A percentile compares a stretch with the other conserved stretches of the same genome.
These are phyloP conservation scores for Dioctria rufipes DNA, from an alignment of 2,888 invertebrate species.

Conservation along the genomic window DNA sequence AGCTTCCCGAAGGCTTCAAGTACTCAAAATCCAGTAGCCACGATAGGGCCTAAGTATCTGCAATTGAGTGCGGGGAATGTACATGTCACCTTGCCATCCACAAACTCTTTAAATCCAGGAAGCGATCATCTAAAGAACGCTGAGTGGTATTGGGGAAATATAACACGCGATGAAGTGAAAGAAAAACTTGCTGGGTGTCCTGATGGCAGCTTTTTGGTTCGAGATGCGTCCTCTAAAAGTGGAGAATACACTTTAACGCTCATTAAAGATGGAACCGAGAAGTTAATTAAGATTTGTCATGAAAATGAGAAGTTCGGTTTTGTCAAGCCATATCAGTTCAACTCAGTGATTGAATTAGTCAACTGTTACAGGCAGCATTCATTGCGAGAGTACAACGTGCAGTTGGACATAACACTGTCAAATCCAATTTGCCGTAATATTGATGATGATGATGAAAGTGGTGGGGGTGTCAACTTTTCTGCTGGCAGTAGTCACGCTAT, in stretches of 20 bases:
- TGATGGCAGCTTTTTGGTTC: constrained; percentile 96
- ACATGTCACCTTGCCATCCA: constrained; percentile 23
- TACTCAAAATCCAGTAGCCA: constrained; percentile 19
- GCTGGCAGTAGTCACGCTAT: constrained; percentile 17
- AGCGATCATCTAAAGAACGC: constrained; percentile 63
- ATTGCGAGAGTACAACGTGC: constrained; percentile 92
- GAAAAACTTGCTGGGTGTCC: constrained; percentile 91
- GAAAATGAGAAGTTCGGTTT: constrained; percentile 95
- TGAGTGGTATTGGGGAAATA: constrained; percentile 98
- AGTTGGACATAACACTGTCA: constrained; percentile 90
- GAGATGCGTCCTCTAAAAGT: constrained; percentile 94
- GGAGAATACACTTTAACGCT: constrained; percentile 97
- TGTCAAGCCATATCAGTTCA: constrained; percentile 86
- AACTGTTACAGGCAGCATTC: constrained; percentile 89
- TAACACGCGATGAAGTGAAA: constrained; percentile 93
- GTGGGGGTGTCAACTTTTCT: constrained; percentile 60
- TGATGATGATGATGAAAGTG: constrained; percentile 71
- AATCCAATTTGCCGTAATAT: constrained; percentile 87
- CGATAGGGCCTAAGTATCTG: constrained; percentile 23
- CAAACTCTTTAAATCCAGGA: constrained; percentile 55
- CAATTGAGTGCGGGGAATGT: constrained; percentile 4
- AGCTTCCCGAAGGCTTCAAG: constrained; percentile 23
- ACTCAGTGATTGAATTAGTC: constrained; percentile 90
- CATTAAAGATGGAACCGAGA: constrained; percentile 94
- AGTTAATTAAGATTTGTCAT: constrained; percentile 95